These are phyloP conservation scores for Poecilia wingei DNA, from an alignment of 2,797 vertebrate species.

Conservation along the genomic window DNA sequence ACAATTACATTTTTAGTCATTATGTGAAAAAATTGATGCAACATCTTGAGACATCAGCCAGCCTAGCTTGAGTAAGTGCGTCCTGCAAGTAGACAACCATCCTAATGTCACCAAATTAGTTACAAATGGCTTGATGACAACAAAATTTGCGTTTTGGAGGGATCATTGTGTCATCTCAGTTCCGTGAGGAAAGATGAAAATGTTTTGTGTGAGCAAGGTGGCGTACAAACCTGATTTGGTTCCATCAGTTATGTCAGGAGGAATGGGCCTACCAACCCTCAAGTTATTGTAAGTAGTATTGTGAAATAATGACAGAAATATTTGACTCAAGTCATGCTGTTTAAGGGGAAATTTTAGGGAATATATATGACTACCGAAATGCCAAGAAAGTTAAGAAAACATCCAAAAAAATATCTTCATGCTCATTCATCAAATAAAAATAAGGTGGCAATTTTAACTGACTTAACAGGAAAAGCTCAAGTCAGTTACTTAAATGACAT, in stretches of 20 bases:
- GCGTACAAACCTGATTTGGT: neutral
- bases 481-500: neutral
- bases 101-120: neutral
- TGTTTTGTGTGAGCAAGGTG: too few relatives aligned
- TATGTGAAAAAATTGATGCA: neutral
- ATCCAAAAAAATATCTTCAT: neutral
- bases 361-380: neutral
- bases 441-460: neutral
- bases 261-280: neutral
- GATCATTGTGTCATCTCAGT: neutral
- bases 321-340: neutral
- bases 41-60: neutral
- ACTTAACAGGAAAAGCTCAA: neutral
- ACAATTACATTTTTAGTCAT: neutral
- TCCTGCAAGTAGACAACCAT: neutral
- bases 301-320: neutral
- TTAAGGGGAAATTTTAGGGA: neutral
- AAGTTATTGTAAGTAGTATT: neutral
- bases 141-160: neutral
- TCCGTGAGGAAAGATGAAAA: too few relatives aligned
- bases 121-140: neutral
- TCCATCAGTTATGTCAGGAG: neutral
- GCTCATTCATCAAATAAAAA: neutral
- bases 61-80: neutral
- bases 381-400: too few relatives aligned